Conservation (phyloP, 1,140 invertebrate genomes). For the Rhyzopertha dominica region DNA sequence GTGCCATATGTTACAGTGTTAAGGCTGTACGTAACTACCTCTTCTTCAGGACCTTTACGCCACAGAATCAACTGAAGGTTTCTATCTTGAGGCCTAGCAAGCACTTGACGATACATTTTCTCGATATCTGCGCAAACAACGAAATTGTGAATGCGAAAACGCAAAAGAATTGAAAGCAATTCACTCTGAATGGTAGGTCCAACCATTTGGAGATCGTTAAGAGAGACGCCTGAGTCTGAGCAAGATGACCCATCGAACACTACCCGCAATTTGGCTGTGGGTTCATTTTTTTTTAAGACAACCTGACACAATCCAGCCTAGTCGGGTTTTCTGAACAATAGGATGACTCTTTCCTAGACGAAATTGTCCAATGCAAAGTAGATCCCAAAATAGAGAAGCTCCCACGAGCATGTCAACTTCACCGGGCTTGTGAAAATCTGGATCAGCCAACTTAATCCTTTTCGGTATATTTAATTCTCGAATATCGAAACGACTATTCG, state of each 20-base stretch:
- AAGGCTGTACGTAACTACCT: conserved; percentile 26
- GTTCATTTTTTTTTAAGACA: neutral
- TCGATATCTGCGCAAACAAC: conserved; percentile 41
- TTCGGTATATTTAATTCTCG: conserved; percentile 4
- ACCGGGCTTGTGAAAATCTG: conserved; percentile 16
- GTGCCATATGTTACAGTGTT: conserved; percentile 29
- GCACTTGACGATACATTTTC: conserved; percentile 44
- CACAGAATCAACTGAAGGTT: conserved; percentile 38
- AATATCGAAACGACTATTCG: no score
- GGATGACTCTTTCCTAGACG: conserved; percentile 1
- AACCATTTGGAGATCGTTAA: conserved; percentile 39
- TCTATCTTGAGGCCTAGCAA: conserved; percentile 14
- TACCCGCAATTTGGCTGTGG: conserved; percentile 39
- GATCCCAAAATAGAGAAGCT: conserved; percentile 11
- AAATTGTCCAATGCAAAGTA: neutral
- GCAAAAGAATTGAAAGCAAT: conserved; percentile 38
- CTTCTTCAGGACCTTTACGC: conserved; percentile 20
- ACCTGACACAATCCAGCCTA: conserved; percentile 14
- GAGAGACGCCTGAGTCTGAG: conserved; percentile 31
- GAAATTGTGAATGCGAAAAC: conserved; percentile 39
- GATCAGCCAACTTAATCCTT: conserved; percentile 15
- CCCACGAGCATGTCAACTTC: conserved; percentile 14
- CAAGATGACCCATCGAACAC: conserved; percentile 43
- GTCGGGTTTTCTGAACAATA: conserved; percentile 13
- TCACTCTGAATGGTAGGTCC: conserved; percentile 44